A percentile compares a stretch with the other conserved stretches of the same genome.
These are phyloP conservation scores for Geotrupes spiniger DNA, from an alignment of 2,888 invertebrate genomes.

Conservation along the genomic window DNA sequence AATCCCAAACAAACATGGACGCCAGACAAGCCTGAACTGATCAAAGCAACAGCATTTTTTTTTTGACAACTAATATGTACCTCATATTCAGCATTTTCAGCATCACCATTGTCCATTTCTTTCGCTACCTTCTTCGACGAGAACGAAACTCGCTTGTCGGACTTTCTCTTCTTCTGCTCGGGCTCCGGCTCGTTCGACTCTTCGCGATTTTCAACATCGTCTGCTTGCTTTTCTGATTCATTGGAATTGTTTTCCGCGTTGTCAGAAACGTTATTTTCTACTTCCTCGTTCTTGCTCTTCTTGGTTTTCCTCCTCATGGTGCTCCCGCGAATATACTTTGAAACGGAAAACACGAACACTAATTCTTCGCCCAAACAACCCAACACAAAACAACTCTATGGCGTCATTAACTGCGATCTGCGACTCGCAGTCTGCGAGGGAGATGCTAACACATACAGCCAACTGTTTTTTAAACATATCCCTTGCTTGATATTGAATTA, in stretches of 20 bases:
- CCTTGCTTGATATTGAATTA: too few relatives aligned
- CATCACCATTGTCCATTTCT: slow-evolving; percentile 22
- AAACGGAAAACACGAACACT: too few relatives aligned
- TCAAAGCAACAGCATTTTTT: too few relatives aligned
- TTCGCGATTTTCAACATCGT: slow-evolving; percentile 7
- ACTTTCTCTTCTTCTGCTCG: slow-evolving; percentile 34
- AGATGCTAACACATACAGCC: too few relatives aligned
- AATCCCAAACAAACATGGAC: too few relatives aligned
- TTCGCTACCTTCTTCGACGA: slow-evolving; percentile 27
- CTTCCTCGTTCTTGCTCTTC: slow-evolving; percentile 18
- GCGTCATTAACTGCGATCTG: too few relatives aligned
- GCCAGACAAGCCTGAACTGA: too few relatives aligned
- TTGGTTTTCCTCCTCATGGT: slow-evolving; percentile 34
- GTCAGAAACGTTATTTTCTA: slow-evolving; percentile 22
- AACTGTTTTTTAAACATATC: too few relatives aligned
- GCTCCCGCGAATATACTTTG: background rate
- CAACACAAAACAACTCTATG: too few relatives aligned
- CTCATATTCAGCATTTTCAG: slow-evolving; percentile 26
- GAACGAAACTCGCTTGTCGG: slow-evolving; percentile 30
- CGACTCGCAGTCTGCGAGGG: too few relatives aligned
- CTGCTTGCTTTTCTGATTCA: slow-evolving; percentile 17
- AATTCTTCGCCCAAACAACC: too few relatives aligned
- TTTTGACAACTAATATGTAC: too few relatives aligned
- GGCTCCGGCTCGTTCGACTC: slow-evolving; percentile 30
- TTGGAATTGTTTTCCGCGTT: slow-evolving; percentile 25